Base-by-base conservation (phyloP, 2,113 vertebrate species). In the Chloebia gouldiae region DNA sequence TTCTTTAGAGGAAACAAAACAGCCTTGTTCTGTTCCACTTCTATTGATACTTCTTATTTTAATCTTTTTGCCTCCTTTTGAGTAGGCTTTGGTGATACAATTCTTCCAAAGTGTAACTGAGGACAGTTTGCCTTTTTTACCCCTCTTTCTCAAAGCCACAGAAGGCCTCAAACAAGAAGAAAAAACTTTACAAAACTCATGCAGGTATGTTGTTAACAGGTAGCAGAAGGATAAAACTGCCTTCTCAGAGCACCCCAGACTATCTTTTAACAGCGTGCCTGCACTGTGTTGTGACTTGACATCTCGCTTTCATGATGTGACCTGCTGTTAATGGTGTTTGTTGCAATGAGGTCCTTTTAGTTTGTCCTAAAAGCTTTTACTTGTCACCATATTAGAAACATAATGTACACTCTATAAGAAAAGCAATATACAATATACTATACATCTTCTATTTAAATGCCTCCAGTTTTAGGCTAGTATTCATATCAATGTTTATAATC, bases 371-470 rank as follows among this genome's bases (percentile, higher is more conserved):
- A 57, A 42, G 42, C 50, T 66, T 93, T 64, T 87, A 91, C 90
- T 93, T 71, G 81, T 96, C 78, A 77, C 77, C 76, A 64, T 91
- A 90, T 85, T 96, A 81, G 79, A 95, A 88, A 76, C 79, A 80
- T 86, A 85, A 92, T 47, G 53, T 95, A 95, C 84, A 93, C 59
- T 96, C 33, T 96, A 71, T 86, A 90, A 73, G 80, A 92, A 95
- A 97, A 98, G 97, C 97, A 98, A 97, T 97, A 98, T 95, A 91
- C 54, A 86, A 23, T 96, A 59, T 92, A 91, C 47, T 96, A 40
- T 45, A 73, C 81, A 93, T 94, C 95, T 92, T 88, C 80, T 96
- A 88, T 78, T 90, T 91, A 71, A 76, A 90, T 73, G 80, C 70
- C 90, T 98, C 81, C 94, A 57, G 83, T 93, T 92, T 91, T 94